Evolutionary conservation across 1,140 invertebrate genomes (phyloP).

Genomic region (Spodoptera litura): DNA sequence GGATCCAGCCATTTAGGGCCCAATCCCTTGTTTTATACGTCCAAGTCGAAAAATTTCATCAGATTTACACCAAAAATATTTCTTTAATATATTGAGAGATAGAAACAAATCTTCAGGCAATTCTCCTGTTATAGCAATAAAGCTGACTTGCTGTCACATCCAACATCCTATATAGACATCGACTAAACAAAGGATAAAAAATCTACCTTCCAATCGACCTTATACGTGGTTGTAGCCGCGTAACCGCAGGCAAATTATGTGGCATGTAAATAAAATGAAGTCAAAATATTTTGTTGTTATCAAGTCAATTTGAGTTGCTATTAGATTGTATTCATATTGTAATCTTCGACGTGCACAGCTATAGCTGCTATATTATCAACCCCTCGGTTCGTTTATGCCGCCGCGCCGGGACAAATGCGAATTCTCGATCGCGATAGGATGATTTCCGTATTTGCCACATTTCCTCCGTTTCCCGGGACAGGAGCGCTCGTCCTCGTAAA

Average conservation of each 20-base stretch:
- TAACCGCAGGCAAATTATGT: too few relatives aligned
- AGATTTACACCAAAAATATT: not conserved
- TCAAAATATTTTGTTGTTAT: too few relatives aligned
- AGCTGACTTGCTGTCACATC: too few relatives aligned
- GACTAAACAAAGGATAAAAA: too few relatives aligned
- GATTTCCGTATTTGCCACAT: slow-evolving; percentile 43
- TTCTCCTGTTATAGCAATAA: too few relatives aligned
- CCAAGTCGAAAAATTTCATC: not conserved
- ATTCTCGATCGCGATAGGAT: slow-evolving; percentile 39
- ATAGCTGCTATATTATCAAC: not conserved
- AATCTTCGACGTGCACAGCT: not conserved
- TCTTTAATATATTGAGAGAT: too few relatives aligned
- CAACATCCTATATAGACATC: too few relatives aligned
- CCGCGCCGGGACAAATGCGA: slow-evolving; percentile 36
- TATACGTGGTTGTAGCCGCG: too few relatives aligned
- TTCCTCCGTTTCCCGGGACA: slow-evolving; percentile 38
- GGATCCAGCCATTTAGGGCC: not conserved
- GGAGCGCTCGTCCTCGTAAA: slow-evolving; percentile 32
- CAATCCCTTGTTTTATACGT: not conserved
- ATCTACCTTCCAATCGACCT: too few relatives aligned
- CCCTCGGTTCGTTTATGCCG: slow-evolving; percentile 18
- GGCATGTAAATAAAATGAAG: too few relatives aligned
- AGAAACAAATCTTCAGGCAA: too few relatives aligned
- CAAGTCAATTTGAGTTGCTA: not conserved
- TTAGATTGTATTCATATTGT: not conserved